Percentiles rank a stretch among this genome's conserved stretches.
Conservation (phyloP, 2,888 invertebrate species). For the Lathronympha strigana region DNA sequence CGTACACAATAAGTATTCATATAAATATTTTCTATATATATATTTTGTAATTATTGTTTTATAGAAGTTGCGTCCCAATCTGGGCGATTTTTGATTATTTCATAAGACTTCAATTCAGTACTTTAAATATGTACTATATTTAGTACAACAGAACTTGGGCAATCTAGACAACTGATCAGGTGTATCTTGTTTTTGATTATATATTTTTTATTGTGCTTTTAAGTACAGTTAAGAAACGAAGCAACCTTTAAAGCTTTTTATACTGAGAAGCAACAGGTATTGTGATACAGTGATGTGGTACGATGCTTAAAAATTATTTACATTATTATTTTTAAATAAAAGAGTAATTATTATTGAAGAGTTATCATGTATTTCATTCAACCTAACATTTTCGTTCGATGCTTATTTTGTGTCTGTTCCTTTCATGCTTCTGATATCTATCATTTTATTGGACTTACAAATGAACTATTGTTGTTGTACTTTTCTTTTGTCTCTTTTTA, state of each 20-base stretch:
- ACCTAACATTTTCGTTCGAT: slow-evolving; percentile 54
- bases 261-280: slow-evolving; percentile 67
- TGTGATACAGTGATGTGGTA: slow-evolving; percentile 78
- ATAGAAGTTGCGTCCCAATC: no score
- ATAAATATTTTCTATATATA: no score
- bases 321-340: slow-evolving; percentile 72
- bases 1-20: background rate
- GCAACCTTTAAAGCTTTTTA: slow-evolving; percentile 59
- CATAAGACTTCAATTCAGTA: background rate
- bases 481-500: background rate
- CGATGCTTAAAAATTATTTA: slow-evolving; percentile 77
- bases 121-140: slow-evolving; percentile 2
- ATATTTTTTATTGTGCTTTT: slow-evolving; percentile 3
- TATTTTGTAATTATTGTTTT: no score
- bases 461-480: background rate
- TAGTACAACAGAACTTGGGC: background rate
- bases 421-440: slow-evolving; percentile 48
- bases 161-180: background rate
- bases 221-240: slow-evolving; percentile 61
- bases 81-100: background rate
- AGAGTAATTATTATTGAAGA: slow-evolving; percentile 70
- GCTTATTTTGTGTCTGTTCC: slow-evolving; percentile 45
- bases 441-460: background rate
- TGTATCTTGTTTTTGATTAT: background rate
- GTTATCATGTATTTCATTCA: slow-evolving; percentile 73